Evolutionary conservation across 2,113 vertebrate genomes (phyloP).

Genomic region (Oryzias javanicus): DNA sequence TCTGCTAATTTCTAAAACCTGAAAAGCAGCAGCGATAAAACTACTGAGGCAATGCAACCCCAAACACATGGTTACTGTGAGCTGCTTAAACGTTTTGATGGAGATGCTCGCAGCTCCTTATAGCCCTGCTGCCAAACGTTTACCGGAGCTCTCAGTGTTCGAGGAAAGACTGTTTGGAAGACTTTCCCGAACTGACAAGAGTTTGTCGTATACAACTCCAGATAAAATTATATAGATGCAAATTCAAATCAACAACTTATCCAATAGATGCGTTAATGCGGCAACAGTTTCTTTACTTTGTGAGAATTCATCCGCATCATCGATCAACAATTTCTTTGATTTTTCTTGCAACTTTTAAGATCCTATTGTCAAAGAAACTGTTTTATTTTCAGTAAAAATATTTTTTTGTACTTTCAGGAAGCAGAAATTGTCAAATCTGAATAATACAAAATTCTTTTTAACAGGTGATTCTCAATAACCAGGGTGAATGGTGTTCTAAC

Average conservation of each 20-base stretch:
- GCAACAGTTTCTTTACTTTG: too few species aligned
- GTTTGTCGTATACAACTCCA: background rate
- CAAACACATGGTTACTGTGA: conserved; percentile 54
- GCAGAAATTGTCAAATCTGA: too few species aligned
- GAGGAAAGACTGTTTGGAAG: conserved; percentile 30
- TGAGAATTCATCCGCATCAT: too few species aligned
- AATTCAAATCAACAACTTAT: background rate
- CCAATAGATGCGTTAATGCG: too few species aligned
- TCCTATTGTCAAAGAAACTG: too few species aligned
- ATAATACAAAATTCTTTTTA: too few species aligned
- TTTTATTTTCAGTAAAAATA: too few species aligned
- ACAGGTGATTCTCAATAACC: too few species aligned
- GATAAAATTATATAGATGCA: background rate
- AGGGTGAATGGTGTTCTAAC: too few species aligned
- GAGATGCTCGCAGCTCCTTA: conserved; percentile 42
- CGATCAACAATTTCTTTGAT: too few species aligned
- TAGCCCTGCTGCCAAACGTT: conserved; percentile 49
- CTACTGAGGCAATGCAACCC: conserved; percentile 30
- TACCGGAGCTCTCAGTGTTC: conserved; percentile 27
- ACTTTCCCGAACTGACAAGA: conserved; percentile 7
- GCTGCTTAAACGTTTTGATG: conserved; percentile 10
- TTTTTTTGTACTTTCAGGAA: too few species aligned
- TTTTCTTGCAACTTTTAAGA: too few species aligned
- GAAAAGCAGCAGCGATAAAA: conserved; percentile 53
- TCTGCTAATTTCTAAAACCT: conserved; percentile 66